phyloP scores from a whole-genome alignment of 2,113 vertebrate species.

The Xiphias gladius region DNA sequence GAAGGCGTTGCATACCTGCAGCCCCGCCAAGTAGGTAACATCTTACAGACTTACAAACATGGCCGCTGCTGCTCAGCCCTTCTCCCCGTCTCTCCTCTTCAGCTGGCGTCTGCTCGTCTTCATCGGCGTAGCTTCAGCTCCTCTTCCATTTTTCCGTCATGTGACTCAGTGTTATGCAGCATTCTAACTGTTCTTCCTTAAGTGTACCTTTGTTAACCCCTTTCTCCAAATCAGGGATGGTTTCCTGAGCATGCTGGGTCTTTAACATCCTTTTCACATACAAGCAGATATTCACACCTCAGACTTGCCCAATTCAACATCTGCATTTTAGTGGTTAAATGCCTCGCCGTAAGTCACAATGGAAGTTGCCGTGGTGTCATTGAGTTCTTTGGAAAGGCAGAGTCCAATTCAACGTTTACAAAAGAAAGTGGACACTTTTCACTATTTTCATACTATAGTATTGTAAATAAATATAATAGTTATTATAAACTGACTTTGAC shows the following conservation, averaged over 20 bases:
- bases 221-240: slow-evolving; percentile 1
- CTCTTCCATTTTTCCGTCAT: slow-evolving; percentile 45
- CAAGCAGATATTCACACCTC: not conserved
- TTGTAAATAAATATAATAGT: too few species aligned
- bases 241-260: slow-evolving; percentile 38
- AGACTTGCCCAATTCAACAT: not conserved
- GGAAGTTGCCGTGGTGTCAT: not conserved
- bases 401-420: not conserved
- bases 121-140: slow-evolving; percentile 27
- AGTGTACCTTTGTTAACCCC: slow-evolving; percentile 46
- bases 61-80: slow-evolving; percentile 84
- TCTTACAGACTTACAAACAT: slow-evolving; percentile 84
- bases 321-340: not conserved
- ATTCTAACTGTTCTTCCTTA: slow-evolving; percentile 27
- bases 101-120: slow-evolving; percentile 75
- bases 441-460: too few species aligned
- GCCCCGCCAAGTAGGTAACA: slow-evolving; percentile 98
- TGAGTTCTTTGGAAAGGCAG: not conserved
- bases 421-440: not conserved
- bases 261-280: slow-evolving; percentile 9
- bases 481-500: too few species aligned
- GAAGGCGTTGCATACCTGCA: slow-evolving; percentile 99
- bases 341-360: not conserved
- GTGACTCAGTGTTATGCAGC: slow-evolving; percentile 31
- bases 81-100: slow-evolving; percentile 44